Evolutionary conservation across 2,797 vertebrate species (phyloP).

Genomic region (Pseudocheirus occidentalis): DNA sequence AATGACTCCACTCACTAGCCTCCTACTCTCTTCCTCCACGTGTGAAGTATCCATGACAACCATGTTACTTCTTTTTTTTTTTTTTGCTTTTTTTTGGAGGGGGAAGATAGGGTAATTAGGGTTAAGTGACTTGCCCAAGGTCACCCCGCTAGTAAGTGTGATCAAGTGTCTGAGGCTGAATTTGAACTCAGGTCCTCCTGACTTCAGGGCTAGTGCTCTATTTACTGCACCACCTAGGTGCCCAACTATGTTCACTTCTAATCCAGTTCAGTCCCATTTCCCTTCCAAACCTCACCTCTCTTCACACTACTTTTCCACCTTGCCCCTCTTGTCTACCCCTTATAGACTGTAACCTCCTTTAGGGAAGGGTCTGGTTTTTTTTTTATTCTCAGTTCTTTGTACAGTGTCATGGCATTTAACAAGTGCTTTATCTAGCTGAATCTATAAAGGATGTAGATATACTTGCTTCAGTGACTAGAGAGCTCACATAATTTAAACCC

Average conservation of each 20-base stretch:
- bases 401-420: neutral
- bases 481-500: neutral
- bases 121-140: too few species aligned
- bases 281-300: neutral
- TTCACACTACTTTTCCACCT: neutral
- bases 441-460: neutral
- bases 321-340: neutral
- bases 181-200: too few species aligned
- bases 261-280: neutral
- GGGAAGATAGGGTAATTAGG: too few species aligned
- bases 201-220: too few species aligned
- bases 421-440: neutral
- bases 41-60: neutral
- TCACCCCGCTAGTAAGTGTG: too few species aligned
- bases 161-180: too few species aligned
- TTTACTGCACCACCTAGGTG: too few species aligned
- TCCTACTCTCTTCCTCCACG: neutral
- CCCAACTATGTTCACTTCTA: neutral
- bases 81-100: too few species aligned
- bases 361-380: neutral
- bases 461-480: neutral
- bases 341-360: neutral
- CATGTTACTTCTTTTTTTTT: neutral
- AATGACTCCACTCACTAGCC: neutral
- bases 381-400: neutral